Conservation (phyloP, 2,113 vertebrate species). For the Sylvia atricapilla region DNA sequence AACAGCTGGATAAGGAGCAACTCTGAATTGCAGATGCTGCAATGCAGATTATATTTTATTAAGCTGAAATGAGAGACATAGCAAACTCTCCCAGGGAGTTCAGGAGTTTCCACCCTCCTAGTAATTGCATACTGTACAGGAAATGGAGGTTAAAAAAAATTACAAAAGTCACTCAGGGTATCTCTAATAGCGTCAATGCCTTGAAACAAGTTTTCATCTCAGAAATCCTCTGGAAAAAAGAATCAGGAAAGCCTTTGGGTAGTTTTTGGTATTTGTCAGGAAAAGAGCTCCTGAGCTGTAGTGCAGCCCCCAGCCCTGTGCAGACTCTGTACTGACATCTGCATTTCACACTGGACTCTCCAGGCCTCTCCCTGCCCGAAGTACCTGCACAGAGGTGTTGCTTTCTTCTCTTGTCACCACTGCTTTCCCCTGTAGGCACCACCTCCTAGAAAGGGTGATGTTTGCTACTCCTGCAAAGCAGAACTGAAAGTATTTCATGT, state of each 20-base stretch:
- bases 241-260: background rate
- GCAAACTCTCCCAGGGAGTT: conserved; percentile 76
- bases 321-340: background rate
- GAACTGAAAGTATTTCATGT: background rate
- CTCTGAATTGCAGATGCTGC: conserved; percentile 71
- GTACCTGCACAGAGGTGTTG: background rate
- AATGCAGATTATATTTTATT: conserved; percentile 77
- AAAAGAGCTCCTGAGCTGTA: background rate
- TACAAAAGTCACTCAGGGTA: conserved; percentile 66
- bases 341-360: background rate
- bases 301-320: background rate
- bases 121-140: conserved; percentile 72
- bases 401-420: background rate
- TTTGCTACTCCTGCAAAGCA: background rate
- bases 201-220: conserved; percentile 62
- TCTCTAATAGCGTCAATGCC: conserved; percentile 54
- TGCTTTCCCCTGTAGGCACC: background rate
- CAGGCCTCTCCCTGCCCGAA: background rate
- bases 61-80: conserved; percentile 72
- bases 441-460: background rate
- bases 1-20: conserved; percentile 68
- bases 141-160: conserved; percentile 70
- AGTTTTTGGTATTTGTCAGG: background rate
- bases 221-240: conserved; percentile 30
- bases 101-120: conserved; percentile 72